Percentiles rank a stretch among this genome's conserved stretches.
phyloP scores from a whole-genome alignment of 1,140 invertebrate genomes.

The Trichonephila clavata region DNA sequence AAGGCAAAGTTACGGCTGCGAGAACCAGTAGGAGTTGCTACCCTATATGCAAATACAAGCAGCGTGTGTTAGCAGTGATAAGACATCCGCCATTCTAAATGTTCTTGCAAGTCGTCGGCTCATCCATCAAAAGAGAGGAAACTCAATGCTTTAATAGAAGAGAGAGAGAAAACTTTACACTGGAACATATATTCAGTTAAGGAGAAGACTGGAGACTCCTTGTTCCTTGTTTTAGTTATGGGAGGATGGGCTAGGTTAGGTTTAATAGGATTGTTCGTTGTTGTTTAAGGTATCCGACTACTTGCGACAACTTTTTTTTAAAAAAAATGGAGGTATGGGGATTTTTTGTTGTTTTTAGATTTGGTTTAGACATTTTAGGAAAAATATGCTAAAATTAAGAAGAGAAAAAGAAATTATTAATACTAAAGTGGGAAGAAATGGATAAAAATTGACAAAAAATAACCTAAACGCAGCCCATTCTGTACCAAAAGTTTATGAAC shows the following conservation, averaged over 20 bases:
- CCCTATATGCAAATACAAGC: constrained; percentile 33
- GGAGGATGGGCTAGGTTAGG: background rate
- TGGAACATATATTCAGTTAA: background rate
- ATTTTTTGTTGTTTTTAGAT: too few species aligned
- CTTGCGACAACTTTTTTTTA: too few species aligned
- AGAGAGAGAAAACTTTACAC: background rate
- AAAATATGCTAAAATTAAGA: too few species aligned
- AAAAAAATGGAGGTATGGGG: too few species aligned
- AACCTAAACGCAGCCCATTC: too few species aligned
- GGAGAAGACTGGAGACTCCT: background rate
- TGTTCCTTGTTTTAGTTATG: background rate
- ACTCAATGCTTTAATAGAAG: too few species aligned
- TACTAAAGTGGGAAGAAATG: too few species aligned
- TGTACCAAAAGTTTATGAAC: too few species aligned
- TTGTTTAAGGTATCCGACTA: too few species aligned
- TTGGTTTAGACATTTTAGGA: too few species aligned
- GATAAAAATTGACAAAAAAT: too few species aligned
- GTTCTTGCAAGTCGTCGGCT: background rate
- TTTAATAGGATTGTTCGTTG: background rate
- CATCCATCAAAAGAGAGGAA: background rate
- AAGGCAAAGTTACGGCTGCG: background rate
- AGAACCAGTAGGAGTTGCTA: background rate
- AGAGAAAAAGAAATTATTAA: too few species aligned
- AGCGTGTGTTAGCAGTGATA: constrained; percentile 28
- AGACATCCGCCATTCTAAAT: constrained; percentile 21